Conservation (phyloP, 2,797 vertebrate genomes). For the Intellagama lesueurii region DNA sequence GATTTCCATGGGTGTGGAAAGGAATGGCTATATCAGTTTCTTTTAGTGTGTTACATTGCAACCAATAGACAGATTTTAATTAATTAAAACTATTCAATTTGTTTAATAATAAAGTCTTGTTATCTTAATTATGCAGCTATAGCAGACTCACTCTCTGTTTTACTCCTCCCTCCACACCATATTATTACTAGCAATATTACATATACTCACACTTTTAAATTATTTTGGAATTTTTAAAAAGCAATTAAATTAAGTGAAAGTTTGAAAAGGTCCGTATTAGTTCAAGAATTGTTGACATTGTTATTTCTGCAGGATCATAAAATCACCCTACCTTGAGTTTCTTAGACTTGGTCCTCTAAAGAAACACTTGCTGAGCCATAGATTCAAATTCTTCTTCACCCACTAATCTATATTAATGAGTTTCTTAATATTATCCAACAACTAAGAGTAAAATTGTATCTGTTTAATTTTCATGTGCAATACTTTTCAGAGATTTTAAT, state of each 20-base stretch:
- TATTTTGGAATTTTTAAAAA: too few species aligned
- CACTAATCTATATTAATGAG: neutral
- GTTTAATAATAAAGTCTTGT: too few species aligned
- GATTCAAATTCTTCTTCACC: neutral
- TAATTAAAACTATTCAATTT: too few species aligned
- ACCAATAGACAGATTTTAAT: too few species aligned
- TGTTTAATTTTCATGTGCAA: neutral
- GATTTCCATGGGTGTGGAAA: too few species aligned
- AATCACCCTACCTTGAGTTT: neutral
- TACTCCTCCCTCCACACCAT: neutral
- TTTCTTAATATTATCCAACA: neutral
- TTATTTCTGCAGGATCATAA: neutral
- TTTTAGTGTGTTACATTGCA: too few species aligned
- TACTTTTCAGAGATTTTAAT: neutral
- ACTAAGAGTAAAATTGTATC: neutral
- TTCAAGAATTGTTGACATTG: neutral
- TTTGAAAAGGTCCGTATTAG: neutral
- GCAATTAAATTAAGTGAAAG: neutral
- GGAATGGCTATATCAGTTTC: too few species aligned
- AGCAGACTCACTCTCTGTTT: too few species aligned
- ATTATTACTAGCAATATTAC: neutral
- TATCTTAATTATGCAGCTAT: too few species aligned
- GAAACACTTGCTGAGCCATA: neutral
- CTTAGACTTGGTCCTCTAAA: neutral
- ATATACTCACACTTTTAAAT: too few species aligned